Evolutionary conservation across 1,140 invertebrate species (phyloP).

Genomic region (Frieseomelitta varia): DNA sequence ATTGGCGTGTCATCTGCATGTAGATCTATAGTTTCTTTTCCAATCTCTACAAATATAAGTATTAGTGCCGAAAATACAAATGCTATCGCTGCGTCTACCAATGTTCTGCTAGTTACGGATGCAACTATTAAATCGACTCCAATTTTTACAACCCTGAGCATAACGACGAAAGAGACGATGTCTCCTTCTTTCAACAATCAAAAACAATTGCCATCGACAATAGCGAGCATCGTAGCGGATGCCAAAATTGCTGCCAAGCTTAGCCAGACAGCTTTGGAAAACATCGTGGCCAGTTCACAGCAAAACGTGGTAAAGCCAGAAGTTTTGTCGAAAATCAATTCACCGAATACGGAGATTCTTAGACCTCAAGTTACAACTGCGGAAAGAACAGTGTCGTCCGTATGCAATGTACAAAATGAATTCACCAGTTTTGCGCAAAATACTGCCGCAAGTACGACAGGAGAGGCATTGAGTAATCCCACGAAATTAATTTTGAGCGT

Average conservation of each 20-base stretch:
- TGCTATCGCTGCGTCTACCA: neutral
- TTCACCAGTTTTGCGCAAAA: slow-evolving; percentile 25
- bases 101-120: slow-evolving; percentile 11
- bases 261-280: slow-evolving; percentile 68
- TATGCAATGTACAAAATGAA: slow-evolving; percentile 7
- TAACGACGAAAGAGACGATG: slow-evolving; percentile 59
- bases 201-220: slow-evolving; percentile 63
- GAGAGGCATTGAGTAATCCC: slow-evolving; percentile 29
- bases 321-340: slow-evolving; percentile 3
- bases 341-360: neutral
- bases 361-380: slow-evolving; percentile 20
- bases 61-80: slow-evolving; percentile 14
- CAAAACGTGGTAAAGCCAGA: slow-evolving; percentile 25
- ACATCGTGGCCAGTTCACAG: slow-evolving; percentile 48
- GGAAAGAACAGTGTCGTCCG: neutral
- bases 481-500: slow-evolving; percentile 60
- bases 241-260: slow-evolving; percentile 75
- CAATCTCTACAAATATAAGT: slow-evolving; percentile 36
- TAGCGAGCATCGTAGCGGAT: slow-evolving; percentile 74
- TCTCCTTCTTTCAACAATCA: slow-evolving; percentile 57
- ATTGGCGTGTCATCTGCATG: slow-evolving; percentile 59
- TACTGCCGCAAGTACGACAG: neutral
- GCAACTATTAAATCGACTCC: slow-evolving; percentile 48
- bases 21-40: slow-evolving; percentile 58
- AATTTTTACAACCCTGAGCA: slow-evolving; percentile 31